Conservation (phyloP, 2,797 vertebrate species). For the Forpus xanthops region DNA sequence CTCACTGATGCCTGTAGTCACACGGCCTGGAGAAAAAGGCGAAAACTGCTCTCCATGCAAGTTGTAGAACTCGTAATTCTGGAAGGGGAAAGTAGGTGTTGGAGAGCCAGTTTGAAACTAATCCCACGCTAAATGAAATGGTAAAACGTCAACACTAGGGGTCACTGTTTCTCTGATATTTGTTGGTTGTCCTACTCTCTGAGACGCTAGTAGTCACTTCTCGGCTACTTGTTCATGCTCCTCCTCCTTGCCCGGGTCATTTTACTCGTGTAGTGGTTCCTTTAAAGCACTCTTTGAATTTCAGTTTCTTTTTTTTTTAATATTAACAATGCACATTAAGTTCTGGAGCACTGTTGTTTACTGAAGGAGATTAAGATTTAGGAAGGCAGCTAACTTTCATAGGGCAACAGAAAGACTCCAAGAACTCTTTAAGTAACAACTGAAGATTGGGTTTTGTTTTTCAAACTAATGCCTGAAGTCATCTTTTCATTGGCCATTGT, state of each 20-base stretch:
- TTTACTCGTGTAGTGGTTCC: neutral
- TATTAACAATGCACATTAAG: neutral
- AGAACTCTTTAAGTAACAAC: neutral
- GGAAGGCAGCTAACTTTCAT: neutral
- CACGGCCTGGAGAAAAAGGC: neutral
- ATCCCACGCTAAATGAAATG: neutral
- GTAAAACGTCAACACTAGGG: neutral
- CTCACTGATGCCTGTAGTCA: neutral
- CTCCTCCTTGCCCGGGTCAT: neutral
- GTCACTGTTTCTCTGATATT: neutral
- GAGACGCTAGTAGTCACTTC: neutral
- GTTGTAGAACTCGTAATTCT: neutral
- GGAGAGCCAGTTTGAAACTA: fast-evolving
- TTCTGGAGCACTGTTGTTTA: neutral
- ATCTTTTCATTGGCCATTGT: neutral
- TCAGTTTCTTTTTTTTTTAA: fast-evolving
- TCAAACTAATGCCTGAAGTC: neutral
- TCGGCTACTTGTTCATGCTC: neutral
- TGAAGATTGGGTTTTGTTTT: neutral
- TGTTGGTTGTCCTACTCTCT: neutral
- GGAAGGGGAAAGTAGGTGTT: neutral
- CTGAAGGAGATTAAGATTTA: neutral
- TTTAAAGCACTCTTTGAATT: neutral
- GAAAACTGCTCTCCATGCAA: neutral
- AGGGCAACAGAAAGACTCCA: neutral